Base-by-base conservation (phyloP, 2,888 invertebrate genomes). In the Blera fallax region DNA sequence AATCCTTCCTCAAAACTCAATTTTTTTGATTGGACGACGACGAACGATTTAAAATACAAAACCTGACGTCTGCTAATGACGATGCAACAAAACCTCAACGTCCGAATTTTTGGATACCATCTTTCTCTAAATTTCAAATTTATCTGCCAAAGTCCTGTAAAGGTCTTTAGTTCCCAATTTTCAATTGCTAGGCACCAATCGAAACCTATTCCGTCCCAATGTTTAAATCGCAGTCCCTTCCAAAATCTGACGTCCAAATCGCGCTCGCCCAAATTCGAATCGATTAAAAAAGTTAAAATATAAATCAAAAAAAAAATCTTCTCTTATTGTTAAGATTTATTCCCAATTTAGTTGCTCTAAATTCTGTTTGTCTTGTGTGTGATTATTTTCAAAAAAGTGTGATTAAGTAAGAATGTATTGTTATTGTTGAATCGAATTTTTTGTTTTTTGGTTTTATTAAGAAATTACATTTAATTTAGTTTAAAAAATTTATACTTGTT, bases 311-410 rank as follows among this genome's bases (percentile, higher is more conserved):
- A 56, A 56, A 54, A 29, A 24, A 24, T 3, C 4, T 3, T 54
- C 16, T 32, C 32, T 58, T 58, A 58, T 29, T 69, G 43, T 34
- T 14, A 48, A 73, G 50, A 27, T 73, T 37, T 43, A 65, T 56
- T 60, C 65, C 48, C 67, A 58, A 58, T 45, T 58, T 27, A 45
- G 1, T 56, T 16, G 21, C 24, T 3, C 4, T 3, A 3, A 24
- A 40, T 14, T 65, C 34, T 83, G 27, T 58, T 67, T 62, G 4
- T 10, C 50, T 60, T 60, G 14, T 62, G 54, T 81, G 73, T 79
- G 65, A 76, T 48, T 77, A 34, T 48, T 72, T 48, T 77, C 58
- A 70, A 76, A 77, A 50, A 56, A 64, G 62, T 81, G 81, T 81
- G 76, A 76, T 65, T 69, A 40, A 74, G 60, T 69, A 81, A 67